Conservation (phyloP, 2,113 vertebrate species). For the Delphinus delphis region DNA sequence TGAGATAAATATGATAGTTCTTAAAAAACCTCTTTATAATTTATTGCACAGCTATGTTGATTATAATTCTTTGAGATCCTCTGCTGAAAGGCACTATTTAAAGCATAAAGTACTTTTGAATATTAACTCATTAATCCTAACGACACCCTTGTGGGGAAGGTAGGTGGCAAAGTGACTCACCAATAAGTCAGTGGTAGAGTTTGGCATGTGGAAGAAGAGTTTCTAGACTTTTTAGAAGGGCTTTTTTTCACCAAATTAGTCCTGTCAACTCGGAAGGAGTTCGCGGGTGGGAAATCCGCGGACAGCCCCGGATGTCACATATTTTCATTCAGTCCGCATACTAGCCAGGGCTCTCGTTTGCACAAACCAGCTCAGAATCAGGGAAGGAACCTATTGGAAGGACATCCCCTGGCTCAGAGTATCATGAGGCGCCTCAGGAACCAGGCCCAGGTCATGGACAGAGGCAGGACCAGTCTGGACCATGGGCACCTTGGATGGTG, state of each 20-base stretch:
- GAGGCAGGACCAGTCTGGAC: not conserved
- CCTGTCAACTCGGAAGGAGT: not conserved
- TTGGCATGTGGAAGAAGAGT: not conserved
- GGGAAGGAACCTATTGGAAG: not conserved
- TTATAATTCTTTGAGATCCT: slow-evolving; percentile 23
- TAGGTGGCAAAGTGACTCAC: slow-evolving; percentile 61
- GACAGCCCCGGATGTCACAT: too few relatives aligned
- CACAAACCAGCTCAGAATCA: not conserved
- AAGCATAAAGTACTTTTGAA: slow-evolving; percentile 68
- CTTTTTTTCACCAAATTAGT: not conserved
- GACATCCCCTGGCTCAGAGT: not conserved
- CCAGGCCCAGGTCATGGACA: not conserved
- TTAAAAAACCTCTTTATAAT: not conserved
- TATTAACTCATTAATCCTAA: slow-evolving; percentile 64
- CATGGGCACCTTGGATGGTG: not conserved
- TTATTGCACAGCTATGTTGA: not conserved
- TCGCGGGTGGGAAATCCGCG: not conserved
- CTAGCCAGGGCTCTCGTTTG: not conserved
- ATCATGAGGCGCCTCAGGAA: not conserved
- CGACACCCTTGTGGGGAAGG: slow-evolving; percentile 38
- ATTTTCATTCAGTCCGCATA: rapidly evolving
- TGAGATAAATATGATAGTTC: not conserved
- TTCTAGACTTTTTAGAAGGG: slow-evolving; percentile 4
- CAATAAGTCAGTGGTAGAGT: not conserved
- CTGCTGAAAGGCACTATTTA: slow-evolving; percentile 66